These are phyloP conservation scores for Branchinecta lynchi DNA, from an alignment of 1,140 invertebrate genomes.

Conservation along the genomic window DNA sequence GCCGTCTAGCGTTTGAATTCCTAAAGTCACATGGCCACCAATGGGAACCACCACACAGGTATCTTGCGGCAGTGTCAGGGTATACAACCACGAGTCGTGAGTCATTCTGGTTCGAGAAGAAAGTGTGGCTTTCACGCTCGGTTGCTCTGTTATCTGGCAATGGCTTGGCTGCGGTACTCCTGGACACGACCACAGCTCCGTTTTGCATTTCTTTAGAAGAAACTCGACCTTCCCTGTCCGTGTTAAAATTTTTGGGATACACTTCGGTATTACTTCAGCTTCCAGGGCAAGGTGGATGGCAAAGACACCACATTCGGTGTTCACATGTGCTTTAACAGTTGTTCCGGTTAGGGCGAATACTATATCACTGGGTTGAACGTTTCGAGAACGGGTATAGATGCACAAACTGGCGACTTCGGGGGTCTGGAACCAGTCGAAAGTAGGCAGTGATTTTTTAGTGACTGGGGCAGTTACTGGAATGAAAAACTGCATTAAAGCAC, in stretches of 20 bases:
- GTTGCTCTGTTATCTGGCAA: not conserved
- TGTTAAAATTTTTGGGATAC: not conserved
- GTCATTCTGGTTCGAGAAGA: not conserved
- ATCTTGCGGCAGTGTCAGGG: not conserved
- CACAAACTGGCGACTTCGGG: not conserved
- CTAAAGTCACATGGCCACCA: not conserved
- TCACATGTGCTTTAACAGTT: not conserved
- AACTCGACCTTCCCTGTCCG: not conserved
- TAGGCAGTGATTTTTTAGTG: not conserved
- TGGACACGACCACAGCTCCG: not conserved
- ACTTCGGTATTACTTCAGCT: not conserved
- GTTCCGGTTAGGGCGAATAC: not conserved
- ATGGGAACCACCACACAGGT: not conserved
- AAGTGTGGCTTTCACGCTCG: not conserved
- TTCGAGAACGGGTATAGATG: not conserved
- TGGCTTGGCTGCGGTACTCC: not conserved
- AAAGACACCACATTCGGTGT: not conserved
- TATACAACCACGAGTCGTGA: not conserved
- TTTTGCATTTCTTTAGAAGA: not conserved
- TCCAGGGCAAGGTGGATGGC: not conserved
- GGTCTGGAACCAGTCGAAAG: not conserved
- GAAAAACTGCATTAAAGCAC: no score
- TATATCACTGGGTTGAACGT: not conserved
- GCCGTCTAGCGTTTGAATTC: not conserved
- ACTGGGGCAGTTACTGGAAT: no score